Evolutionary conservation across 2,888 invertebrate species (phyloP).

Genomic region (Biston stratarius): DNA sequence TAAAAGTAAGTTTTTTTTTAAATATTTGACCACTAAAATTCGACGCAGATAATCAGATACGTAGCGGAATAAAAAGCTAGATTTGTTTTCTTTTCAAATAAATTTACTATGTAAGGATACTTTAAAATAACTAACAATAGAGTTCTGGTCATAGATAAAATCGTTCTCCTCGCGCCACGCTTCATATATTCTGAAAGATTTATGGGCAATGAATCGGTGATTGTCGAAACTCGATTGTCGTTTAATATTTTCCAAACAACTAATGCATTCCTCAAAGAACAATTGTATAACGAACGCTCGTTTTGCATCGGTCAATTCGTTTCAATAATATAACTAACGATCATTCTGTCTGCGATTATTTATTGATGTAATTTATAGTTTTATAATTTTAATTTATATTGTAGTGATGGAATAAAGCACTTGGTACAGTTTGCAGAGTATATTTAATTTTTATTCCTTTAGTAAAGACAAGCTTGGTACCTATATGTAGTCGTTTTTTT

Average conservation of each 20-base stretch:
- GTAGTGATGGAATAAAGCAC: constrained; percentile 74
- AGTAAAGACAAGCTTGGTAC: not conserved
- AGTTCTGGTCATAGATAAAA: no score
- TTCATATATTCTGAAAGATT: no score
- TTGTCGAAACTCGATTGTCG: not conserved
- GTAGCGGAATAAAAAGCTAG: no score
- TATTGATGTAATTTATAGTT: constrained; percentile 80
- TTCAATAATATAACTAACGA: constrained; percentile 22
- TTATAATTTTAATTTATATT: constrained; percentile 80
- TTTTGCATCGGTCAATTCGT: constrained; percentile 22
- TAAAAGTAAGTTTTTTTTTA: no score
- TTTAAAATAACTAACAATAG: no score
- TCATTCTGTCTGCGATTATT: constrained; percentile 73
- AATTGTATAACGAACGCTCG: constrained; percentile 32
- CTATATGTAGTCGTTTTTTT: no score
- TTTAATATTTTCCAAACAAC: constrained; percentile 39
- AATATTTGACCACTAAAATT: no score
- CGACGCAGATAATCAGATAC: no score
- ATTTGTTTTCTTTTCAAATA: no score
- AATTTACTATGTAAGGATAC: no score
- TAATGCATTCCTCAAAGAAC: constrained; percentile 46
- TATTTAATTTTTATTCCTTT: constrained; percentile 10
- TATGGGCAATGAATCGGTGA: no score
- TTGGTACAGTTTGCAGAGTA: constrained; percentile 50
- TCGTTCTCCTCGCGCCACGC: no score